Percentiles rank a stretch among this genome's conserved stretches.
Conservation (phyloP, 2,113 vertebrate species). For the Emydocephalus ijimae region DNA sequence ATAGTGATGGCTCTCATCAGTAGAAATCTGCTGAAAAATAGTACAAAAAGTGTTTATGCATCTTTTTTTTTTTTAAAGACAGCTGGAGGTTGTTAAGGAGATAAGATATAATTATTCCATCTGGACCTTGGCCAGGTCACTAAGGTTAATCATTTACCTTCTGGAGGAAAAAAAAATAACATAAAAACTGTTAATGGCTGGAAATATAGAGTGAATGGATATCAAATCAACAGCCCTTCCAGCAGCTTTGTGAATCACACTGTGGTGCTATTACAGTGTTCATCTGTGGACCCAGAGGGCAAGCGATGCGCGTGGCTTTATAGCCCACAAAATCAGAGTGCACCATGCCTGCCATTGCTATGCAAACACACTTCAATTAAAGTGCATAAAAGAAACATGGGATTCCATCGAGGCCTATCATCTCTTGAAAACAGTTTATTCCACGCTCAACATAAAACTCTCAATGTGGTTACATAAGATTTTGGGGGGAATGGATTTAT, state of each 20-base stretch:
- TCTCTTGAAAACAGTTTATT: constrained; percentile 63
- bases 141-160: constrained; percentile 49
- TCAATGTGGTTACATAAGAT: constrained; percentile 62
- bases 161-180: constrained; percentile 21
- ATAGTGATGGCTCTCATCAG: neutral
- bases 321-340: constrained; percentile 32
- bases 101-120: constrained; percentile 34
- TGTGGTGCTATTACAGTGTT: constrained; percentile 50
- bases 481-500: constrained; percentile 64
- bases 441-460: constrained; percentile 58
- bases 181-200: constrained; percentile 49
- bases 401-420: constrained; percentile 53
- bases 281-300: constrained; percentile 38
- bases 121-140: constrained; percentile 43
- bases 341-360: constrained; percentile 49
- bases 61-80: neutral
- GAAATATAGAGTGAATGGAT: constrained; percentile 38
- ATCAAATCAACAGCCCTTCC: constrained; percentile 31
- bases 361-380: constrained; percentile 60
- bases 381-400: constrained; percentile 50
- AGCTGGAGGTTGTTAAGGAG: constrained; percentile 37
- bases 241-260: neutral
- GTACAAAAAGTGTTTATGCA: neutral
- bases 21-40: neutral
- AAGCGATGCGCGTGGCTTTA: constrained; percentile 42